Base-by-base conservation (phyloP, 2,888 invertebrate species). In the Eupeodes luniger region DNA sequence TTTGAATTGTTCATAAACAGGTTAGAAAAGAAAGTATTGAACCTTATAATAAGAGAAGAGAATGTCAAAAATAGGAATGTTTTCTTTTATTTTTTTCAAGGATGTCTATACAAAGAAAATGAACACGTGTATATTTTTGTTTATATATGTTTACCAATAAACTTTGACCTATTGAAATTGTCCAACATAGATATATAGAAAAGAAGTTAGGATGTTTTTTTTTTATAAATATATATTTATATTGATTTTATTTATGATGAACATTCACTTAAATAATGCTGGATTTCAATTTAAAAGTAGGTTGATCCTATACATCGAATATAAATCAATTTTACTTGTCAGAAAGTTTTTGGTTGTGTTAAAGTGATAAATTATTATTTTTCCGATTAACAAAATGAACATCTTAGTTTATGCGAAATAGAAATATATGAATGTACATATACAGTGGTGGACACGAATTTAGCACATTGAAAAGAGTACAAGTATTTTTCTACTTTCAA, bases 311-410 rank as follows among this genome's bases (percentile, higher is more conserved):
- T 27, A 3, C 12, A 9, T 16, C 16, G 40, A 16, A 69, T 55
- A 69, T 69, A 69, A 55, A 69, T 69, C 51, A 69, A 55, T 69
- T 12, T 53, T 19, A 55, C 12, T 19, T 69, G 69, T 69, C 49
- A 66, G 34, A 27, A 49, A 49, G 34, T 67, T 67, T 67, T 51
- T 19, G 3, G 9, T 51, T 49, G 12, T 47, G 12, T 10, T 47
- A 44, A 12, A 19, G 64, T 7, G 44, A 64, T 64, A 64, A 36
- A 61, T 61, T 34, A 51, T 40, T 51, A 57, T 57, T 57, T 59
- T 59, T 59, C 6, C 6, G 9, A 36, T 36, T 36, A 61, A 36
- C 12, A 27, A 36, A 59, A 9, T 10, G n/a, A 40, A 61, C 0
- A 61, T 6, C 1, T 40, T 40, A 40, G 5, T 12, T 34, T 27